These are phyloP conservation scores for Eucera pruinosa DNA, from an alignment of 2,888 invertebrate genomes.

Conservation along the genomic window DNA sequence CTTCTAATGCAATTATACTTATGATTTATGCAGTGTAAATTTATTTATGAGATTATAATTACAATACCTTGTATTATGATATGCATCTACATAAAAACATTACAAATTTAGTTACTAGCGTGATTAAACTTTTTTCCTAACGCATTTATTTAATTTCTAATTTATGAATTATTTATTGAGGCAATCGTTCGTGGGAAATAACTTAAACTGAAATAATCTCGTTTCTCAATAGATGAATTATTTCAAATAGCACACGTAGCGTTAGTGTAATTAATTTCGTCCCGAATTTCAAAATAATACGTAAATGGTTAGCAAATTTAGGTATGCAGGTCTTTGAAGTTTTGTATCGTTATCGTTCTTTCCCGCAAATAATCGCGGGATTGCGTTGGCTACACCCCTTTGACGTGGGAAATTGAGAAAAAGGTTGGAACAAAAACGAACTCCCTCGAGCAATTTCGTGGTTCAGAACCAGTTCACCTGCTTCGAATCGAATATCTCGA, in stretches of 20 bases:
- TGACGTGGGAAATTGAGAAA: constrained; percentile 8
- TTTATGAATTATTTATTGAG: neutral
- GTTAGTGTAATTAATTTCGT: neutral
- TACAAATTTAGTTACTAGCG: neutral
- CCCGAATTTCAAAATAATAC: too few species aligned
- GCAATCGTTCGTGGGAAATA: neutral
- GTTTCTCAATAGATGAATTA: neutral
- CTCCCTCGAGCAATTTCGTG: constrained; percentile 15
- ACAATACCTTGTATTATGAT: neutral
- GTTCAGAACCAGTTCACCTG: constrained; percentile 39
- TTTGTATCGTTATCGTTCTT: neutral
- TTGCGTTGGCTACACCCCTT: constrained; percentile 1
- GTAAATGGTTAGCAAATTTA: neutral
- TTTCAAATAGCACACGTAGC: neutral
- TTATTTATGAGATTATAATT: neutral
- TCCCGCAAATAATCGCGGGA: neutral
- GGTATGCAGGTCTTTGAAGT: neutral
- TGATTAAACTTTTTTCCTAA: neutral
- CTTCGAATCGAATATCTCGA: constrained; percentile 41
- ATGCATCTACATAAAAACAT: too few species aligned
- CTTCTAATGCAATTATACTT: too few species aligned
- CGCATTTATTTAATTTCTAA: neutral
- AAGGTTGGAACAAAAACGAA: constrained; percentile 6
- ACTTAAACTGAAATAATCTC: neutral
- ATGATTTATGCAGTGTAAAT: neutral